phyloP scores from a whole-genome alignment of 1,140 invertebrate genomes.

The Monochamus saltuarius region DNA sequence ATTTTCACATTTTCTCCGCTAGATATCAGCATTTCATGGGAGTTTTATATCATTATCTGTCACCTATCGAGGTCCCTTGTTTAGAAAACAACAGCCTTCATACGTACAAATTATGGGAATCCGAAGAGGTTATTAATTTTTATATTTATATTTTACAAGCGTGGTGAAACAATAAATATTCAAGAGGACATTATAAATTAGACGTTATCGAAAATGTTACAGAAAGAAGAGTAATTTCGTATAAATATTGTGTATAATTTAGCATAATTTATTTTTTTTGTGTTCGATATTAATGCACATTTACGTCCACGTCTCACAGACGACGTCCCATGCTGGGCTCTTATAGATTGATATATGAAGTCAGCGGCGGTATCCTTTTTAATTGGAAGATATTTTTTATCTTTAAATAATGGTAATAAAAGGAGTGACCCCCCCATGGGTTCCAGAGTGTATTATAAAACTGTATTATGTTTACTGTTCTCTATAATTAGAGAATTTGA shows the following conservation, averaged over 20 bases:
- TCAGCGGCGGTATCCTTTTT: conserved; percentile 48
- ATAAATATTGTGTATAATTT: conserved; percentile 36
- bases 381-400: conserved; percentile 53
- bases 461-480: conserved; percentile 41
- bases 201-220: conserved; percentile 1
- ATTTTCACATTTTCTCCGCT: too few relatives aligned
- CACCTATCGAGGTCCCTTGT: too few relatives aligned
- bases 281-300: conserved; percentile 48
- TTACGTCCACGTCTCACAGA: conserved; percentile 35
- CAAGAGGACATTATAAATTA: conserved; percentile 1
- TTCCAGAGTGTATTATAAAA: conserved; percentile 40
- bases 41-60: too few relatives aligned
- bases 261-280: conserved; percentile 44
- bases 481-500: conserved; percentile 36
- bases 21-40: too few relatives aligned
- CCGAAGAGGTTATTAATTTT: not conserved
- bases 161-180: conserved; percentile 9
- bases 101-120: too few relatives aligned
- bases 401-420: conserved; percentile 52
- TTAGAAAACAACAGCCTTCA: too few relatives aligned
- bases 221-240: conserved; percentile 21
- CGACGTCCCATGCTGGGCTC: conserved; percentile 45
- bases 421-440: conserved; percentile 42
- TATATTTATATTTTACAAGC: conserved; percentile 1
- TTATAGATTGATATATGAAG: conserved; percentile 52